Evolutionary conservation across 2,113 vertebrate genomes (phyloP), one percentile per base, ranked within the genome.

Genomic region (Caloenas nicobarica): DNA sequence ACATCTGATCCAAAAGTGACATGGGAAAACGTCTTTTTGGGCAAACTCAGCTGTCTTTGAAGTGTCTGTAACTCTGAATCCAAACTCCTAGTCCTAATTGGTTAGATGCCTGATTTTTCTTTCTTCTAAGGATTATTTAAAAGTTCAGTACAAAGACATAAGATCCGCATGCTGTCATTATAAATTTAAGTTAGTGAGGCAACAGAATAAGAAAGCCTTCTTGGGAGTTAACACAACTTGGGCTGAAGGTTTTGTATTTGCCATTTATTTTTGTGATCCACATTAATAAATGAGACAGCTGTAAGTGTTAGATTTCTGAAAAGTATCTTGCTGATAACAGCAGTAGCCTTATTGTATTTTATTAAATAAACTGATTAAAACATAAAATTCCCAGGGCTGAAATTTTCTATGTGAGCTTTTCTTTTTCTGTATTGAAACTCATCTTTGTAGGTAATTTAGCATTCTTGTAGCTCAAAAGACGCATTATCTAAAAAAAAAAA

Each of bases 361-460:
- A 98, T 98, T 98, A 98, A 98, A 98, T 97, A 98, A 98, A 98
- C 95, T 97, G 96, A 98, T 98, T 97, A 98, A 98, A 97, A 97
- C 82, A 91, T 56, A 94, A 89, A 95, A 88, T 87, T 95, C 89
- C 66, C 78, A 66, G 44, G 21, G 48, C 22, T 68, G 80, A 94
- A 95, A 94, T 95, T 74, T 96, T 96, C 72, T 66, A 89, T 33
- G n/a, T 31, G 64, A 95, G 40, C 10, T 95, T 69, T 81, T 95
- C 33, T 89, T 88, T 60, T 64, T 54, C 61, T 87, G 25, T 42
- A 91, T 16, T 34, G 76, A 64, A 92, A 44, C 17, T 44, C 77
- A 44, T 93, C 95, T 96, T 69, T 33, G 4, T 61, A 87, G 42
- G 70, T 57, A 92, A 89, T 88, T 70, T 93, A 93, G 85, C 82